These are phyloP conservation scores for Dasysyrphus tricinctus DNA, from an alignment of 2,888 invertebrate species.

Conservation along the genomic window DNA sequence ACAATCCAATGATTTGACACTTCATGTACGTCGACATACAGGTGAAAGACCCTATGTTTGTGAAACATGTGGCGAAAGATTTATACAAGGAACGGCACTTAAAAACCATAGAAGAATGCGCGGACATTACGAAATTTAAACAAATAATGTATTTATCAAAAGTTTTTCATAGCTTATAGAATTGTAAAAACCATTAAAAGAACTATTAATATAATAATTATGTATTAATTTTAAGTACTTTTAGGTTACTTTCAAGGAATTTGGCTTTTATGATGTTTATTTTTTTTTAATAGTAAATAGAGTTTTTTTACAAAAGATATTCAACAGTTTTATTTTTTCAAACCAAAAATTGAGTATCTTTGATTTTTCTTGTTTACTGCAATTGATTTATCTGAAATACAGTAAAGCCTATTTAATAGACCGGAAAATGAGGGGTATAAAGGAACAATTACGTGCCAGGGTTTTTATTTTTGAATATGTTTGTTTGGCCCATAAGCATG, in stretches of 20 bases:
- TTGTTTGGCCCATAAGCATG: too few relatives aligned
- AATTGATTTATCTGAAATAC: too few relatives aligned
- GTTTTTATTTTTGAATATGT: too few relatives aligned
- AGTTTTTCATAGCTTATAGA: neutral
- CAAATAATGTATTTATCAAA: slow-evolving; percentile 1
- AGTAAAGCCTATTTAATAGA: too few relatives aligned
- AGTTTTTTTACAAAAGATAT: slow-evolving; percentile 2
- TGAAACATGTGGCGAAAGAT: slow-evolving; percentile 76
- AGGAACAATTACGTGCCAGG: too few relatives aligned
- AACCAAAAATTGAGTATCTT: too few relatives aligned
- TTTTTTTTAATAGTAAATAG: slow-evolving; percentile 14
- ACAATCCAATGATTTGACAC: slow-evolving; percentile 88
- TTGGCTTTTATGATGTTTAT: slow-evolving; percentile 17
- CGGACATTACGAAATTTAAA: slow-evolving; percentile 77
- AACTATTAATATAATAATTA: slow-evolving; percentile 6
- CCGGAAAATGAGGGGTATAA: too few relatives aligned
- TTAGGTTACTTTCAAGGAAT: slow-evolving; percentile 1
- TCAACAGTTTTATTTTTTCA: neutral
- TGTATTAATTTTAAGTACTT: slow-evolving; percentile 12
- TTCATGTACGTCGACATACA: slow-evolving; percentile 89
- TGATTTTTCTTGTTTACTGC: too few relatives aligned
- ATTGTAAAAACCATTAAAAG: slow-evolving; percentile 19
- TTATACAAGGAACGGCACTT: slow-evolving; percentile 87
- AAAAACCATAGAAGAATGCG: slow-evolving; percentile 87
- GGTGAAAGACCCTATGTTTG: slow-evolving; percentile 83